A percentile compares a stretch with the other conserved stretches of the same genome.
These are phyloP conservation scores for Elegia similella DNA, from an alignment of 2,888 invertebrate genomes.

Conservation along the genomic window DNA sequence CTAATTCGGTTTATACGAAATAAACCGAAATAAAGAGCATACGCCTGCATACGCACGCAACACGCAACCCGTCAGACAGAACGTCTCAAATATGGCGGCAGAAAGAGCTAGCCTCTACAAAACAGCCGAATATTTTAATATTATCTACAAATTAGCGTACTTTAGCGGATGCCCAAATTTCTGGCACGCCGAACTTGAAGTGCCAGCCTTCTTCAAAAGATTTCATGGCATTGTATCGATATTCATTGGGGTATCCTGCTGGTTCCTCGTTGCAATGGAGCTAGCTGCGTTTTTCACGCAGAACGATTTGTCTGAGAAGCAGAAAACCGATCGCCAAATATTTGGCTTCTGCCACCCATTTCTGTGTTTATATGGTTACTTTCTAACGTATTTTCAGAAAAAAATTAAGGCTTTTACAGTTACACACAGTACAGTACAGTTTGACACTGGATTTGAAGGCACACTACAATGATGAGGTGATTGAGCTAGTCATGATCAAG, in stretches of 20 bases:
- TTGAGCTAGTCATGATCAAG: constrained; percentile 48
- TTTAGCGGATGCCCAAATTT: constrained; percentile 31
- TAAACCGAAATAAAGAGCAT: no score
- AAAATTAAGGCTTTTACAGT: constrained; percentile 36
- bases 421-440: no score
- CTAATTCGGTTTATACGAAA: no score
- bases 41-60: no score
- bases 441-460: constrained; percentile 39
- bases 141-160: constrained; percentile 13
- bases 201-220: constrained; percentile 23
- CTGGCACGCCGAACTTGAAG: constrained; percentile 31
- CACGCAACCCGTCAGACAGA: no score
- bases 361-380: constrained; percentile 30
- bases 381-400: constrained; percentile 29
- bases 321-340: constrained; percentile 37
- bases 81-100: not conserved
- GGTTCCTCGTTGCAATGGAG: constrained; percentile 35
- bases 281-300: constrained; percentile 39
- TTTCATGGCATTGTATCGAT: constrained; percentile 14
- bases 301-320: constrained; percentile 34
- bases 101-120: not conserved
- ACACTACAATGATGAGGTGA: constrained; percentile 39
- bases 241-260: not conserved
- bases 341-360: constrained; percentile 42
- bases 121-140: constrained; percentile 9